Evolutionary conservation across 2,888 invertebrate genomes (phyloP).

Genomic region (Lasioglossum leucozonium): DNA sequence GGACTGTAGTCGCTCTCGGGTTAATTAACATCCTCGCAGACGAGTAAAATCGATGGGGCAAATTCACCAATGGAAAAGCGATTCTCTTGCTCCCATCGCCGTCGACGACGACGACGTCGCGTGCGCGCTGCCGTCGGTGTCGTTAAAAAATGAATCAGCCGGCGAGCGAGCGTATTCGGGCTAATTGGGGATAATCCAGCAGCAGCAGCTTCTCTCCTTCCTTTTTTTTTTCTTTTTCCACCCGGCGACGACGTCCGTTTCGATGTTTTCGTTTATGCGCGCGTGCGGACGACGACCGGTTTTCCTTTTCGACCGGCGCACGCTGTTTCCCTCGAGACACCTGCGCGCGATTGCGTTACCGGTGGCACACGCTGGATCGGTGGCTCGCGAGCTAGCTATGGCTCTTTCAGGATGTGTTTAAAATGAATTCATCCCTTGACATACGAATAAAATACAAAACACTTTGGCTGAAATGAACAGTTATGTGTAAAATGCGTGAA

Average conservation of each 20-base stretch:
- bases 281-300: background rate
- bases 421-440: too few species aligned
- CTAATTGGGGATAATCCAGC: slow-evolving; percentile 58
- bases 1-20: slow-evolving; percentile 12
- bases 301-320: background rate
- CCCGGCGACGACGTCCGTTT: slow-evolving; percentile 13
- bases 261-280: background rate
- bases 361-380: too few species aligned
- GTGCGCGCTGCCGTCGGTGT: slow-evolving; percentile 14
- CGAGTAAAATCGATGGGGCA: slow-evolving; percentile 26
- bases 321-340: background rate
- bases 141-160: slow-evolving; percentile 42
- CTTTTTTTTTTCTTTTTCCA: background rate
- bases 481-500: too few species aligned
- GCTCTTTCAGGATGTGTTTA: too few species aligned
- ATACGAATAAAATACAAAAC: too few species aligned
- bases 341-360: background rate
- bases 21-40: slow-evolving; percentile 64
- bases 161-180: slow-evolving; percentile 35
- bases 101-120: background rate
- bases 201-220: background rate
- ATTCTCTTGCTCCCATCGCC: background rate
- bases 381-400: too few species aligned
- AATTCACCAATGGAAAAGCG: slow-evolving; percentile 29
- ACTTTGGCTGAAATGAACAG: too few species aligned